Evolutionary conservation across 1,140 invertebrate genomes (phyloP).

Genomic region (Propsilocerus akamusi): DNA sequence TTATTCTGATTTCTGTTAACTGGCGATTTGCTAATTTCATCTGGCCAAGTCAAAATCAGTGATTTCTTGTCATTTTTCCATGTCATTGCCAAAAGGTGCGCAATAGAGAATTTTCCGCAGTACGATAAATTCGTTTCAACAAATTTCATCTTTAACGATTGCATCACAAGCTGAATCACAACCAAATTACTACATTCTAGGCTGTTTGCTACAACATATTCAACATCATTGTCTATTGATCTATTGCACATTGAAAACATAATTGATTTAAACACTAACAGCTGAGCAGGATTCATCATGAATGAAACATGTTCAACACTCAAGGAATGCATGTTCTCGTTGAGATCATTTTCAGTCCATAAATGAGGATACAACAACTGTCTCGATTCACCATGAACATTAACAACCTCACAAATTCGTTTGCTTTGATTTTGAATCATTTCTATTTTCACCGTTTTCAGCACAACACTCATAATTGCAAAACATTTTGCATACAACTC

Average conservation of each 20-base stretch:
- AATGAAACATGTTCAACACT: background rate
- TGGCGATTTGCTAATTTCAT: background rate
- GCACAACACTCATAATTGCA: background rate
- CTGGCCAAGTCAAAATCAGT: background rate
- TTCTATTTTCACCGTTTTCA: background rate
- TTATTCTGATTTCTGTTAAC: background rate
- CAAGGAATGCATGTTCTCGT: background rate
- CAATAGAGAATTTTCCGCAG: background rate
- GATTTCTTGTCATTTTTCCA: background rate
- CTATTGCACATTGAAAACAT: background rate
- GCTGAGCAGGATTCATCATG: background rate
- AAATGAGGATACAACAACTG: background rate
- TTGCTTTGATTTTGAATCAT: background rate
- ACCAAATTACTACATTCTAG: background rate
- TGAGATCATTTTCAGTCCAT: background rate
- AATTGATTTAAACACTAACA: background rate
- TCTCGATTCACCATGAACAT: background rate
- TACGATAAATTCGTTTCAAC: too few species aligned
- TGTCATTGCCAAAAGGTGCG: background rate
- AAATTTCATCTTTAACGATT: background rate
- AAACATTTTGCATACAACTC: slow-evolving; percentile 7
- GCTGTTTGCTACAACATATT: background rate
- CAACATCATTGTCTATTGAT: background rate
- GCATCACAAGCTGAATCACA: background rate
- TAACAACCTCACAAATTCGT: background rate